Conservation (phyloP, 2,113 vertebrate genomes). For the Sula dactylatra region DNA sequence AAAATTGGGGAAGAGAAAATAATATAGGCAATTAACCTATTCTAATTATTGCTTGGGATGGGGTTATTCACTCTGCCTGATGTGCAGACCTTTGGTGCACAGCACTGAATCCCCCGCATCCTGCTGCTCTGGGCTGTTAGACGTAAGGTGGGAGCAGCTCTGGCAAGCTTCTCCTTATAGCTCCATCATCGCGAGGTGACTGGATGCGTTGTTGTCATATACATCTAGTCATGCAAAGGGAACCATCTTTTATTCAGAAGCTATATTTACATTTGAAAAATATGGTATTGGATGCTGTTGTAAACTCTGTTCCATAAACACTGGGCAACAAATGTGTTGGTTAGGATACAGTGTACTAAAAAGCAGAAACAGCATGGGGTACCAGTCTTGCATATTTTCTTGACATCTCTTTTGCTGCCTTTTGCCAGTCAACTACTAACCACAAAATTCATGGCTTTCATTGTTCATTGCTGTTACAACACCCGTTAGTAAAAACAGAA, state of each 20-base stretch:
- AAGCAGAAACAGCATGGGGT: background rate
- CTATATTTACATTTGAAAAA: background rate
- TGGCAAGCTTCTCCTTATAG: background rate
- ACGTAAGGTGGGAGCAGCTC: background rate
- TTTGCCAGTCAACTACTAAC: background rate
- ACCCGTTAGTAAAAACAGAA: background rate
- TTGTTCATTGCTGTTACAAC: background rate
- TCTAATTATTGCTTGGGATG: fast-evolving
- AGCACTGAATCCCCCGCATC: fast-evolving
- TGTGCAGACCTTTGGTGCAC: background rate
- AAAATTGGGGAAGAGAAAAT: background rate
- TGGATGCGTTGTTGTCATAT: background rate
- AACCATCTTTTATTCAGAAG: background rate
- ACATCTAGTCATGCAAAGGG: background rate
- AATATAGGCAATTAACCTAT: background rate
- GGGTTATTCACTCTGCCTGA: background rate
- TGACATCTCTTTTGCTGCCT: background rate
- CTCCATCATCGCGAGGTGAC: background rate
- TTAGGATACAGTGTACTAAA: background rate
- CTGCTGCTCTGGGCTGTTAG: background rate
- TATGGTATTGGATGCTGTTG: background rate
- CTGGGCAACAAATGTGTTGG: background rate
- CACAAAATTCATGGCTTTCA: background rate
- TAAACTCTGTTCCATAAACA: background rate
- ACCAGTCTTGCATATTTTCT: background rate